Conservation (phyloP, 2,888 invertebrate species). For the Dryobotodes eremita region DNA sequence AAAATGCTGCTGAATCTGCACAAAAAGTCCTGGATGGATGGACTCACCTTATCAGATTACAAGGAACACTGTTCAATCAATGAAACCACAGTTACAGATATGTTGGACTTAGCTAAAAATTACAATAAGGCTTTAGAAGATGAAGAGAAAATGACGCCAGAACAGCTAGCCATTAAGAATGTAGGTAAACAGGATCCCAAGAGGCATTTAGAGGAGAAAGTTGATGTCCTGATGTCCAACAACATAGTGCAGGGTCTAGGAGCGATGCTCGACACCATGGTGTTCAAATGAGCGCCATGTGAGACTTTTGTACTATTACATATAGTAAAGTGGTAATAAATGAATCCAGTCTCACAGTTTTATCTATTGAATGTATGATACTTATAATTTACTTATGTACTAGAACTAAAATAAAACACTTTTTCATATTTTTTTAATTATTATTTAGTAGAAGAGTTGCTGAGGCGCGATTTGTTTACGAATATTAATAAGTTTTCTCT, state of each 20-base stretch:
- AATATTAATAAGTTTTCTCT: conserved; percentile 76
- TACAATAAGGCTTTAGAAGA: conserved; percentile 99
- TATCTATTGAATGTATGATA: conserved; percentile 80
- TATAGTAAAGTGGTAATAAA: conserved; percentile 81
- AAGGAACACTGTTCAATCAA: conserved; percentile 98
- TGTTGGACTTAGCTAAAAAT: conserved; percentile 99
- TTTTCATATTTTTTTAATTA: conserved; percentile 65
- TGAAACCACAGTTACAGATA: conserved; percentile 98
- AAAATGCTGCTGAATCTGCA: conserved; percentile 99
- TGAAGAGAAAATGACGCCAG: conserved; percentile 99
- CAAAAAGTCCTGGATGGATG: conserved; percentile 99
- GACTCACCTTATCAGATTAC: conserved; percentile 97
- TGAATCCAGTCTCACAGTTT: conserved; percentile 78
- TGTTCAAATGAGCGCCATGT: conserved; percentile 86
- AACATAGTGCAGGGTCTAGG: conserved; percentile 99
- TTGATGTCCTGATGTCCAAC: conserved; percentile 98
- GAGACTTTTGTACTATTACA: conserved; percentile 74
- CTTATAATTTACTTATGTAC: conserved; percentile 82
- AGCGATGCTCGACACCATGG: conserved; percentile 96
- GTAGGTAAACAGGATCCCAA: conserved; percentile 99
- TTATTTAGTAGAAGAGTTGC: conserved; percentile 78
- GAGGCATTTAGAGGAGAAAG: conserved; percentile 99
- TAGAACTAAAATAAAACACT: conserved; percentile 83
- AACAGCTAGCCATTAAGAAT: conserved; percentile 99
- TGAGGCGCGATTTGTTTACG: conserved; percentile 82